phyloP scores from a whole-genome alignment of 2,888 invertebrate species.

The Agriopis leucophaearia region DNA sequence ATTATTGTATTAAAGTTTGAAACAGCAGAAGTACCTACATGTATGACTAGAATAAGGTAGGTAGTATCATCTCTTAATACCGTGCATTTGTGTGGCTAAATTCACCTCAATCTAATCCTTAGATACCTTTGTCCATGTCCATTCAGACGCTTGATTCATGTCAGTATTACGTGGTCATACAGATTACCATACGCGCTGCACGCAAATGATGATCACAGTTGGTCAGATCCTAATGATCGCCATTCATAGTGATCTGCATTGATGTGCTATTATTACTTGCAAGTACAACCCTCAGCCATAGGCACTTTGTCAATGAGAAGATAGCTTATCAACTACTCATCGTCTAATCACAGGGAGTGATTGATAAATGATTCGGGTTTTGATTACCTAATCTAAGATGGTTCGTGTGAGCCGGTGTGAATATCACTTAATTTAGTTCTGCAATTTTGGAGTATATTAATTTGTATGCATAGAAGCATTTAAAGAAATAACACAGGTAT shows the following conservation, averaged over 20 bases:
- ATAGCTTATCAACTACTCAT: conserved; percentile 32
- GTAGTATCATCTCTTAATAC: background rate
- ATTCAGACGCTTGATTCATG: conserved; percentile 30
- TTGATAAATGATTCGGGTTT: conserved; percentile 25
- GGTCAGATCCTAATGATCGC: conserved; percentile 72
- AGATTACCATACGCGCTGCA: conserved; percentile 40
- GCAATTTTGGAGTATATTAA: background rate
- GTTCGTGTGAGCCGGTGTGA: background rate
- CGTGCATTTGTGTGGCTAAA: conserved; percentile 9
- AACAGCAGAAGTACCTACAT: too few species aligned
- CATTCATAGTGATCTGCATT: conserved; percentile 80
- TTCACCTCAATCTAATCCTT: conserved; percentile 13
- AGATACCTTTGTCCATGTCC: conserved; percentile 9
- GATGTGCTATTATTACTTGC: conserved; percentile 72
- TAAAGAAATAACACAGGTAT: too few species aligned
- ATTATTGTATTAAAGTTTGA: too few species aligned
- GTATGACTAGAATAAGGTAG: too few species aligned
- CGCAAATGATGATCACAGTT: conserved; percentile 70
- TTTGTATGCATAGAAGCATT: background rate
- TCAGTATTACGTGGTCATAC: conserved; percentile 23
- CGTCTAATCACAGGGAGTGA: conserved; percentile 18
- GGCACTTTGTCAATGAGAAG: conserved; percentile 40
- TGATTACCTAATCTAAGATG: conserved; percentile 13
- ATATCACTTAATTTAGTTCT: too few species aligned
- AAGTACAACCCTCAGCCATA: conserved; percentile 50